Evolutionary conservation across 2,888 invertebrate genomes (phyloP).

Genomic region (Drosophila fulvimacula): DNA sequence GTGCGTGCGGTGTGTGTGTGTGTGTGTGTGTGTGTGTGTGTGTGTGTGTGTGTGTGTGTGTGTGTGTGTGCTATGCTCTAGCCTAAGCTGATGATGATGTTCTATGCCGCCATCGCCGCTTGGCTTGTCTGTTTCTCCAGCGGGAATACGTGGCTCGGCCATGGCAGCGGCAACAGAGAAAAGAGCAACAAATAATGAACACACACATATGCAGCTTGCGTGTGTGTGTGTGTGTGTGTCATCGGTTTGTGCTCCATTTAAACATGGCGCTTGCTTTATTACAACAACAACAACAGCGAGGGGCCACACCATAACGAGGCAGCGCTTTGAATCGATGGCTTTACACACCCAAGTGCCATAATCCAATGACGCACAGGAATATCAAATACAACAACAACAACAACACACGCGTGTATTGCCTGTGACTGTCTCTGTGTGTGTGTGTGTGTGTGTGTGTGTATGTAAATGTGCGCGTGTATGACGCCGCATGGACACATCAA

Average conservation of each 20-base stretch:
- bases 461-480: slow-evolving; percentile 74
- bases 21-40: neutral
- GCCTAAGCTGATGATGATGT: slow-evolving; percentile 80
- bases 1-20: neutral
- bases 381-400: slow-evolving; percentile 62
- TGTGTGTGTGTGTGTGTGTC: slow-evolving; percentile 46
- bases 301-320: slow-evolving; percentile 58
- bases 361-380: slow-evolving; percentile 84
- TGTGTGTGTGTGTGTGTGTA: slow-evolving; percentile 35
- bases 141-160: slow-evolving; percentile 68
- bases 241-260: slow-evolving; percentile 70
- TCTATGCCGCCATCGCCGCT: slow-evolving; percentile 78
- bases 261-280: slow-evolving; percentile 76
- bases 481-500: slow-evolving; percentile 84
- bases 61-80: slow-evolving; percentile 38
- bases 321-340: slow-evolving; percentile 78
- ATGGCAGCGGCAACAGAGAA: slow-evolving; percentile 46
- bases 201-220: slow-evolving; percentile 26
- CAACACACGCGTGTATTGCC: slow-evolving; percentile 31
- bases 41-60: neutral
- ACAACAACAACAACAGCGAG: slow-evolving; percentile 33
- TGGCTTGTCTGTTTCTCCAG: slow-evolving; percentile 82
- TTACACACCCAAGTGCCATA: slow-evolving; percentile 85
- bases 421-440: slow-evolving; percentile 2
- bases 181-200: slow-evolving; percentile 78